Base-by-base conservation (phyloP, 2,113 vertebrate species). In the Sciurus niger region DNA sequence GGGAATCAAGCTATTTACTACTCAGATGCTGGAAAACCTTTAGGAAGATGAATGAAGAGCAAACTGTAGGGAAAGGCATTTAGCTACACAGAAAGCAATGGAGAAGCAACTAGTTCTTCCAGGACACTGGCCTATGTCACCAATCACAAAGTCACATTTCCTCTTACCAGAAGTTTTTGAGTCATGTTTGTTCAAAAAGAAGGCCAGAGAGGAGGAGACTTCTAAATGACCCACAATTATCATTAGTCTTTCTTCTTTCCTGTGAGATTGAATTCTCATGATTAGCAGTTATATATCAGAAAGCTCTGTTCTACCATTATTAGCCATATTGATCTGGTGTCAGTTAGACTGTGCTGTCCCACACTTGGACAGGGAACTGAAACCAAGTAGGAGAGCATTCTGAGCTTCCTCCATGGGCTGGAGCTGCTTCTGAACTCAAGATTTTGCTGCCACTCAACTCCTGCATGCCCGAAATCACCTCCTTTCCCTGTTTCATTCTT, bases 41-140 rank as follows among this genome's bases (percentile, higher is more conserved):
- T 53, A 96, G 17, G 60, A 84, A 96, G 46, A 93, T 63, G 32
- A 82, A 74, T 68, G 11, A 80, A 37, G 11, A 87, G 32, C 11
- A 55, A 68, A 46, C 55, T 32, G 2, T 28, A 20, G 18, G 5
- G 51, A 74, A 79, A 77, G 51, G 22, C 55, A 55, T 6, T 55
- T 51, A 48, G 6, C 46, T 72, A n/a, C 1, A 48, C 46, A 48
- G 46, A 48, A 48, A 82, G 32, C 16, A 77, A 46, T 2, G 53
- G 25, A 63, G 28, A 53, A 51, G 25, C 12, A 78, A 9, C 3
- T 12, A 43, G 8, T 84, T 85, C 40, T 48, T 37, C 34, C 8
- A 78, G 46, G 4, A 3, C 9, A 43, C 6, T 8, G 24, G 24
- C 22, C 2, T 73, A 4, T 40, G 13, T 60, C 22, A 67, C 20